These are phyloP conservation scores for Bostrychus sinensis DNA, from an alignment of 2,113 vertebrate species.

Conservation along the genomic window DNA sequence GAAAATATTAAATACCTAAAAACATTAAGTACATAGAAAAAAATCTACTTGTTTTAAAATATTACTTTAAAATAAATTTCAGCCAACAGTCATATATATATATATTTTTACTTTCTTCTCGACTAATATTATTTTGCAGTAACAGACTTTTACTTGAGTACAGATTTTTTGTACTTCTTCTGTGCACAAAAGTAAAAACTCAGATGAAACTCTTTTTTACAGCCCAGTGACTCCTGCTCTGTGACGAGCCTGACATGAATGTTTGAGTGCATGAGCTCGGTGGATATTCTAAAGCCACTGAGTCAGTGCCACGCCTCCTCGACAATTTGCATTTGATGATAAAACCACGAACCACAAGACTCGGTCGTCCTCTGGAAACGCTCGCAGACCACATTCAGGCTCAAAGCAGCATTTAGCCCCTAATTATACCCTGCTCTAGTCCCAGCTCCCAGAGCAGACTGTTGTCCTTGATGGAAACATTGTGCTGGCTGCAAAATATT, in stretches of 20 bases:
- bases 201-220: constrained; percentile 72
- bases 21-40: too few relatives aligned
- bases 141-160: too few relatives aligned
- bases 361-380: constrained; percentile 82
- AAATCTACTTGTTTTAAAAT: too few relatives aligned
- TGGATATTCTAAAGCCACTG: constrained; percentile 79
- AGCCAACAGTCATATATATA: too few relatives aligned
- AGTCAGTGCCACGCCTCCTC: constrained; percentile 82
- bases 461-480: constrained; percentile 81
- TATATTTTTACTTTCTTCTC: too few relatives aligned
- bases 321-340: constrained; percentile 85
- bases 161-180: too few relatives aligned
- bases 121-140: too few relatives aligned
- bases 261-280: constrained; percentile 76
- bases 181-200: constrained; percentile 72
- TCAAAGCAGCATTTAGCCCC: constrained; percentile 81
- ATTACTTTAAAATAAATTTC: too few relatives aligned
- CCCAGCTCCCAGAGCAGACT: constrained; percentile 71
- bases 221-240: constrained; percentile 73
- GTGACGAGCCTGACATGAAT: constrained; percentile 76
- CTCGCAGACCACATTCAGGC: constrained; percentile 80
- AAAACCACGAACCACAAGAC: constrained; percentile 84
- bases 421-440: constrained; percentile 82
- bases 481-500: constrained; percentile 59
- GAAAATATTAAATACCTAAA: too few relatives aligned